phyloP scores from a whole-genome alignment of 35 echinoderm and acorn worm species.

The Heliocidaris tuberculata region DNA sequence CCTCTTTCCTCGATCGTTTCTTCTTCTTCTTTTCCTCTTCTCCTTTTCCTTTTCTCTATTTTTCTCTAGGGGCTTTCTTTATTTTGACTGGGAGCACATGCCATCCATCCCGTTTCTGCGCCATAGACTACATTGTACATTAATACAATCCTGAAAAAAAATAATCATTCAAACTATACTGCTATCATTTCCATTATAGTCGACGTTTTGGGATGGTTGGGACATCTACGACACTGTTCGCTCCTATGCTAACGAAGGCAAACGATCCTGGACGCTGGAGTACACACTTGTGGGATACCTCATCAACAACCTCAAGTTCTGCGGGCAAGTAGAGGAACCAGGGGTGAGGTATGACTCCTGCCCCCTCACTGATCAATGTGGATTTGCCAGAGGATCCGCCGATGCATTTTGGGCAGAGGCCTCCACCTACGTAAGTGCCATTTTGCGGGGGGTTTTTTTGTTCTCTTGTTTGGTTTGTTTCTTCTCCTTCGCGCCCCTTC shows the following conservation, averaged over 20 bases:
- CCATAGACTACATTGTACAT: too few relatives aligned
- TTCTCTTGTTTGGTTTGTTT: neutral
- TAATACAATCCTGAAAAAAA: neutral
- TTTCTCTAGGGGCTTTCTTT: too few relatives aligned
- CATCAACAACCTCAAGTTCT: conserved; percentile 69
- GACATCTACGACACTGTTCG: conserved; percentile 67
- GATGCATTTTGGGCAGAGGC: conserved; percentile 78
- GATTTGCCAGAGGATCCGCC: conserved; percentile 55
- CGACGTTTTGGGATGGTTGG: conserved; percentile 83
- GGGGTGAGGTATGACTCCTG: conserved; percentile 61
- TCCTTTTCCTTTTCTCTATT: too few relatives aligned
- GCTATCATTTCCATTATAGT: neutral
- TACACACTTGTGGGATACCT: conserved; percentile 70
- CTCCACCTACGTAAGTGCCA: conserved; percentile 69
- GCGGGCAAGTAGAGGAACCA: conserved; percentile 48
- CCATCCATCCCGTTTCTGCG: too few relatives aligned
- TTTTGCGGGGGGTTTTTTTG: neutral
- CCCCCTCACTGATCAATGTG: conserved; percentile 54
- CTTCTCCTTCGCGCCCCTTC: too few relatives aligned
- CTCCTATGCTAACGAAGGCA: conserved; percentile 69
- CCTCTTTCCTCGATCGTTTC: too few relatives aligned
- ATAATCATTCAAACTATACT: neutral
- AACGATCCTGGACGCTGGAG: conserved; percentile 65
- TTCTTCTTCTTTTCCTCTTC: too few relatives aligned
- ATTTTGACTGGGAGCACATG: too few relatives aligned